phyloP scores from a whole-genome alignment of 2,797 vertebrate genomes.

The Pangasius sanitwongsei region DNA sequence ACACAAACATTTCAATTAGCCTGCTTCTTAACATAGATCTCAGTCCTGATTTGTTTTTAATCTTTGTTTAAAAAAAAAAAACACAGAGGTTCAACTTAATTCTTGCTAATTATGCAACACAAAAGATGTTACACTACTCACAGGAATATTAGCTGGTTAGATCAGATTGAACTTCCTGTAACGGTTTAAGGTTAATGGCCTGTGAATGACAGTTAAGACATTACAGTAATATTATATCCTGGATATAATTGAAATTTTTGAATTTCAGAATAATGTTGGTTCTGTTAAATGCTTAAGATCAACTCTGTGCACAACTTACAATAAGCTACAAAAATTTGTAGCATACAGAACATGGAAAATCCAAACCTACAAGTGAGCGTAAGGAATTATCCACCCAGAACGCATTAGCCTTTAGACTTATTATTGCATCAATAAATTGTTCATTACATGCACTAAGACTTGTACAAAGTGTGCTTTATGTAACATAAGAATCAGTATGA shows the following conservation, averaged over 20 bases:
- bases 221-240: background rate
- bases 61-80: constrained; percentile 24
- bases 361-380: background rate
- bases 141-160: constrained; percentile 18
- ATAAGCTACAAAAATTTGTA: background rate
- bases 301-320: background rate
- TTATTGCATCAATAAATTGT: constrained; percentile 20
- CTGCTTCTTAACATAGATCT: constrained; percentile 83
- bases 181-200: background rate
- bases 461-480: constrained; percentile 18
- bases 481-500: constrained; percentile 13
- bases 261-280: background rate
- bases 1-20: constrained; percentile 98
- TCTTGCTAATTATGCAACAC: constrained; percentile 47
- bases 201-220: background rate
- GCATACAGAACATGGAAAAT: background rate
- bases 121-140: constrained; percentile 1
- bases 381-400: background rate
- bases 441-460: constrained; percentile 22
- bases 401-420: constrained; percentile 3
- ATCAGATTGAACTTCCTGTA: background rate
- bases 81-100: constrained; percentile 17
- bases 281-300: background rate
- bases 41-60: constrained; percentile 35
- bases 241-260: background rate